Conservation (phyloP, 2,797 vertebrate species). For the Dendrocincla tyrannina region DNA sequence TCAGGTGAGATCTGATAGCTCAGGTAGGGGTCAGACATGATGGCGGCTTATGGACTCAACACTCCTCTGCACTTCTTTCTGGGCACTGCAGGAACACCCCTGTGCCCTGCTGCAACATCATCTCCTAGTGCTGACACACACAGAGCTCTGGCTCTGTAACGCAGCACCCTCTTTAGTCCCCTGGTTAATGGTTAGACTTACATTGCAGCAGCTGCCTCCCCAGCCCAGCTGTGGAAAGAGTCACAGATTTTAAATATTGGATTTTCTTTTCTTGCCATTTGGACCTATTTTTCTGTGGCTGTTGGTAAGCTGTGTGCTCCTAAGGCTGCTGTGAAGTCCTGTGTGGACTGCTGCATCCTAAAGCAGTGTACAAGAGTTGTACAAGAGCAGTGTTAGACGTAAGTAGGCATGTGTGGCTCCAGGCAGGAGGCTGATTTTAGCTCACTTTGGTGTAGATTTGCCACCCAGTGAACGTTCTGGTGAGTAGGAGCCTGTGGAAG, state of each 20-base stretch:
- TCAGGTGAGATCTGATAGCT: background rate
- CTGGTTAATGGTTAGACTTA: background rate
- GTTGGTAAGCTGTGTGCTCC: background rate
- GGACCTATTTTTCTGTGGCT: background rate
- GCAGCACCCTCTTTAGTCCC: background rate
- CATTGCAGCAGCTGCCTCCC: background rate
- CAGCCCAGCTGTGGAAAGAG: background rate
- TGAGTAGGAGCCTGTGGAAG: background rate
- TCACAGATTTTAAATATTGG: background rate
- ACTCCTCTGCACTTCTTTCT: background rate
- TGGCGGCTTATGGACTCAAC: background rate
- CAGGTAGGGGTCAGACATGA: background rate
- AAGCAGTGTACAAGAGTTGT: background rate
- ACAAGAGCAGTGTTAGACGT: background rate
- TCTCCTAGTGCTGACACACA: rapidly evolving
- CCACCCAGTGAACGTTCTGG: background rate
- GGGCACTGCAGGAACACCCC: background rate
- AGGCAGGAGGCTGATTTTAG: background rate
- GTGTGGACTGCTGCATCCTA: background rate
- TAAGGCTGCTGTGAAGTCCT: background rate
- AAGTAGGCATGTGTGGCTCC: background rate
- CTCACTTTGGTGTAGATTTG: background rate
- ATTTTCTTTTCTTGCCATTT: background rate
- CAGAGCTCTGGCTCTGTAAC: background rate
- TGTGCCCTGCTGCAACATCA: background rate